Percentiles rank a stretch among this genome's conserved stretches.
phyloP scores from a whole-genome alignment of 2,113 vertebrate genomes.

The Cyphomyrus discorhynchus region DNA sequence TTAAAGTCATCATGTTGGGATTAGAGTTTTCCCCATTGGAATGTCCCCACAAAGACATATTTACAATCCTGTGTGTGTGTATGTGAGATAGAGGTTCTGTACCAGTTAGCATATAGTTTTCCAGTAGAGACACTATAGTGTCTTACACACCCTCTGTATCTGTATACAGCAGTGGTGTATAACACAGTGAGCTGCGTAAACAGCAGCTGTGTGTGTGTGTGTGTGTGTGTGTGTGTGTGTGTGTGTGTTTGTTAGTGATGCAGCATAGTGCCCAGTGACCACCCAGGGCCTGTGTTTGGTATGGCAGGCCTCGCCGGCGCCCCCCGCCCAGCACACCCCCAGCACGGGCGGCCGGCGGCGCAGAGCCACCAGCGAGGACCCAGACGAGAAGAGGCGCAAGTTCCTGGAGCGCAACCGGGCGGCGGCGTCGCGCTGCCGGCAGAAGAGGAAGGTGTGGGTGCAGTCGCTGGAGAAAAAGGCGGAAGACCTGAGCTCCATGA shows the following conservation, averaged over 20 bases:
- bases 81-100: neutral
- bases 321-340: slow-evolving; percentile 76
- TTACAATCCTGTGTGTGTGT: neutral
- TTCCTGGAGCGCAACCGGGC: slow-evolving; percentile 92
- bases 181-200: neutral
- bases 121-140: neutral
- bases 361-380: slow-evolving; percentile 90
- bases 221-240: too few species aligned
- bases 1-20: too few species aligned
- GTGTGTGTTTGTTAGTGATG: neutral
- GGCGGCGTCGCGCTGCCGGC: slow-evolving; percentile 89
- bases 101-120: neutral
- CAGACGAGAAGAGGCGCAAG: slow-evolving; percentile 92
- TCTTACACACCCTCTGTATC: neutral
- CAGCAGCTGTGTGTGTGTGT: neutral
- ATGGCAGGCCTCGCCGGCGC: slow-evolving; percentile 79
- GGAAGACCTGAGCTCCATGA: slow-evolving; percentile 82
- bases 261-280: neutral
- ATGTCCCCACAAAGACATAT: too few species aligned
- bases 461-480: slow-evolving; percentile 93
- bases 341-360: slow-evolving; percentile 87
- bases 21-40: too few species aligned
- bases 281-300: neutral
- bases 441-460: slow-evolving; percentile 98
- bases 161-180: neutral